These are phyloP conservation scores for Rhinolophus ferrumequinum DNA, from an alignment of 2,113 vertebrate species.

Conservation along the genomic window DNA sequence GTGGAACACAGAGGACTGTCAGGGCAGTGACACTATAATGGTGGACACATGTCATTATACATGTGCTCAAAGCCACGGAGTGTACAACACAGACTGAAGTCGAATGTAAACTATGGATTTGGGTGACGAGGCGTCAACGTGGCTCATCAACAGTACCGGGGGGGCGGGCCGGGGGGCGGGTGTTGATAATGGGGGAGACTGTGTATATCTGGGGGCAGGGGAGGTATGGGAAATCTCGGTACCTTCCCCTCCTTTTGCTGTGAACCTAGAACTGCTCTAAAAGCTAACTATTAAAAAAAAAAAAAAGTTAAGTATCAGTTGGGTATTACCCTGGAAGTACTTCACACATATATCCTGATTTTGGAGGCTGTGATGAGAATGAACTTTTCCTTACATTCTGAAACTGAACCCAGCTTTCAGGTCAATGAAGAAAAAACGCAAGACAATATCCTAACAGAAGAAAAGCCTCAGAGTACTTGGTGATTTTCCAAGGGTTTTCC, in stretches of 20 bases:
- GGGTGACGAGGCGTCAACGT: not conserved
- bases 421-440: not conserved
- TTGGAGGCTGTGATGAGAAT: not conserved
- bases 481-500: not conserved
- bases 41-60: no score
- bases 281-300: not conserved
- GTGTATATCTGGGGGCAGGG: not conserved
- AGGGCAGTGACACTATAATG: not conserved
- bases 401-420: not conserved
- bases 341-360: not conserved
- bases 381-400: not conserved
- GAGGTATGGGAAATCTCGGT: not conserved
- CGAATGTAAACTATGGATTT: not conserved
- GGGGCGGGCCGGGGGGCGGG: no score
- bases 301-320: not conserved
- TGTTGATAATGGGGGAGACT: not conserved
- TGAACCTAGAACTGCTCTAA: not conserved
- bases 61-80: not conserved
- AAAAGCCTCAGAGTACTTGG: not conserved
- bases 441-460: not conserved
- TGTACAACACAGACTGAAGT: not conserved
- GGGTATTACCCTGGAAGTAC: not conserved
- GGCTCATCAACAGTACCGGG: not conserved
- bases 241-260: not conserved
- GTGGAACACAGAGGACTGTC: not conserved